Evolutionary conservation across 2,113 vertebrate species (phyloP).

Genomic region (Oncorhynchus mykiss): DNA sequence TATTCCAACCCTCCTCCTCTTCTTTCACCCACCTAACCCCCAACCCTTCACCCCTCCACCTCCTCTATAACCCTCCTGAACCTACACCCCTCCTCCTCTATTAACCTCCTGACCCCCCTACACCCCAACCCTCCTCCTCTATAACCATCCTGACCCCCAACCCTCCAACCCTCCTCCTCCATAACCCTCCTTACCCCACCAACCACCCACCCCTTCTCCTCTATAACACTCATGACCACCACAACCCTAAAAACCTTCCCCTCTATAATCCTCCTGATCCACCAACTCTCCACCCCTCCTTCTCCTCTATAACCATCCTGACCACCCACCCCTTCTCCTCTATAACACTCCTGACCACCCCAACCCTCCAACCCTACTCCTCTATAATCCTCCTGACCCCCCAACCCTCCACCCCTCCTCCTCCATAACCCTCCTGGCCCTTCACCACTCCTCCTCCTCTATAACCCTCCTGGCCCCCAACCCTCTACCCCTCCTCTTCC

Average conservation of each 20-base stretch:
- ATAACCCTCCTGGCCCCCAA: not conserved
- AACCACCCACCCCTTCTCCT: constrained; percentile 2
- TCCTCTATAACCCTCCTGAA: not conserved
- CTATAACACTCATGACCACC: not conserved
- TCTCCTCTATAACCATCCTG: not conserved
- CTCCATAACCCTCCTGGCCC: not conserved
- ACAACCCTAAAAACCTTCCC: constrained; percentile 19
- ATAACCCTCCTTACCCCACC: constrained; percentile 10
- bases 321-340: constrained; percentile 25
- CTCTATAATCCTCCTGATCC: constrained; percentile 15
- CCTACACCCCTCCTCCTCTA: constrained; percentile 13
- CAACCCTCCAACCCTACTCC: not conserved
- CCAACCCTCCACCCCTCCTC: constrained; percentile 8
- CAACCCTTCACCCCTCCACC: not conserved
- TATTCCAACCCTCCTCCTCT: constrained; percentile 25
- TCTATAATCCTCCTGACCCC: not conserved
- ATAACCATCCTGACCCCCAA: not conserved
- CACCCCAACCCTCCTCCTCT: constrained; percentile 16
- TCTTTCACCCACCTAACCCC: not conserved
- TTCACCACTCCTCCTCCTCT: constrained; percentile 13
- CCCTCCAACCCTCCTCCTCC: constrained; percentile 25
- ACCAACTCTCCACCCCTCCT: constrained; percentile 24
- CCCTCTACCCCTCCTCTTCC: constrained; percentile 10
- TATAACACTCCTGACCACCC: not conserved
- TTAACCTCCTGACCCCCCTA: not conserved